Evolutionary conservation across 2,888 invertebrate genomes (phyloP).

Genomic region (Octodonta nipae): DNA sequence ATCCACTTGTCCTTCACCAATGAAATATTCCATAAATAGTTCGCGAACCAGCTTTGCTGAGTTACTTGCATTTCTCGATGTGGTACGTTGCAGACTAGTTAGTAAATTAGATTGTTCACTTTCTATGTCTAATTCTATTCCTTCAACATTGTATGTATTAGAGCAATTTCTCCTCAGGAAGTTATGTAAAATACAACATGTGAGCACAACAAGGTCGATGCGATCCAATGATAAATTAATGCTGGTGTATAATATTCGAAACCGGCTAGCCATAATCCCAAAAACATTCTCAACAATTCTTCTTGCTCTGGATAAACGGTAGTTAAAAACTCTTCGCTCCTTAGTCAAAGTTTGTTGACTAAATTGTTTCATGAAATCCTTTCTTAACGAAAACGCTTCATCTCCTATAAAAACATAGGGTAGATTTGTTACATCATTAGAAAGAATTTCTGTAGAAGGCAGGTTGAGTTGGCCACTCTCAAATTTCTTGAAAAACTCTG

Average conservation of each 20-base stretch:
- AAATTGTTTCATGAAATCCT: conserved; percentile 7
- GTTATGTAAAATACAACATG: conserved; percentile 4
- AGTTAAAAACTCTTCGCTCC: conserved; percentile 7
- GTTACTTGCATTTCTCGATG: too few species aligned
- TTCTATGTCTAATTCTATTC: conserved; percentile 9
- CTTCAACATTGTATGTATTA: conserved; percentile 2
- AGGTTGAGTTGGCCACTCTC: conserved; percentile 2
- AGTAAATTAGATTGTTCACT: too few species aligned
- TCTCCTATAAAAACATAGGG: conserved; percentile 8
- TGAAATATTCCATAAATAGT: too few species aligned
- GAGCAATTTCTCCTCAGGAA: conserved; percentile 3
- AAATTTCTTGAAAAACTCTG: conserved; percentile 5
- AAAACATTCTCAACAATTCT: conserved; percentile 8
- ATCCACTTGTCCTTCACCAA: too few species aligned
- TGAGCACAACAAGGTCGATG: conserved; percentile 3
- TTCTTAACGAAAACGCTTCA: conserved; percentile 5
- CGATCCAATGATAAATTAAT: conserved; percentile 3
- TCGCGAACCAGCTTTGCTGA: too few species aligned
- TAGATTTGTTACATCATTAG: conserved; percentile 2
- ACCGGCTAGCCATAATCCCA: conserved; percentile 6
- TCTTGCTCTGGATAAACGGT: conserved; percentile 3
- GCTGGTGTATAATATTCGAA: conserved; percentile 4
- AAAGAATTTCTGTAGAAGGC: conserved; percentile 5
- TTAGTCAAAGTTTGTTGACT: conserved; percentile 5
- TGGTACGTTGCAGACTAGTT: too few species aligned